phyloP scores from a whole-genome alignment of 1,140 invertebrate species.

The Trachelipus rathkii region DNA sequence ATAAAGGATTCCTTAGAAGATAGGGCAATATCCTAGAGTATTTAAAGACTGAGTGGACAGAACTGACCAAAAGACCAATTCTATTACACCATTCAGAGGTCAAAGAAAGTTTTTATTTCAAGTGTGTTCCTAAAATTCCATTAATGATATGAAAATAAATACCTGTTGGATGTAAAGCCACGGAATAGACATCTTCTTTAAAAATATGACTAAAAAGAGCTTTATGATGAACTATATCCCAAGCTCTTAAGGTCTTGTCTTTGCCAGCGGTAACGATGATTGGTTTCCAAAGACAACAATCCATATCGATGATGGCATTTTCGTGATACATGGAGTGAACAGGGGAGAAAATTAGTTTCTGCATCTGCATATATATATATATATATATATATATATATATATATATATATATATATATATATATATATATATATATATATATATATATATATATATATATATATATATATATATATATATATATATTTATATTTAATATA shows the following conservation, averaged over 20 bases:
- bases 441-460: too few species aligned
- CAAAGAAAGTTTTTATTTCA: too few species aligned
- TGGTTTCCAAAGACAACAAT: conserved; percentile 39
- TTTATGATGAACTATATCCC: conserved; percentile 30
- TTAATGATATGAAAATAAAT: too few species aligned
- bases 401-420: conserved; percentile 15
- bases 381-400: conserved; percentile 15
- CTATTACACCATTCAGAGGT: too few species aligned
- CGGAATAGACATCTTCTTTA: conserved; percentile 41
- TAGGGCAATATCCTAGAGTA: too few species aligned
- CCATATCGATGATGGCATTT: conserved; percentile 32
- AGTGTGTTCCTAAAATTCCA: too few species aligned
- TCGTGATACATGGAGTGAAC: conserved; percentile 34
- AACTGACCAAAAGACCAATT: too few species aligned
- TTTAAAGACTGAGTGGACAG: too few species aligned
- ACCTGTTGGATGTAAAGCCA: conserved; percentile 40
- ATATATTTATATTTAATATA: too few species aligned
- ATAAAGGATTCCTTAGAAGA: too few species aligned
- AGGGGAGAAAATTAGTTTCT: conserved; percentile 35
- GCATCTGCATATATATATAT: conserved; percentile 25
- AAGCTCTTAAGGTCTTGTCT: conserved; percentile 38
- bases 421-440: conserved; percentile 2
- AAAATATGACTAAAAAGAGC: conserved; percentile 38
- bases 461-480: too few species aligned
- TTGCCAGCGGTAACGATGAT: conserved; percentile 30